phyloP scores from a whole-genome alignment of 2,888 invertebrate genomes.

The Acanthosepion esculentum region DNA sequence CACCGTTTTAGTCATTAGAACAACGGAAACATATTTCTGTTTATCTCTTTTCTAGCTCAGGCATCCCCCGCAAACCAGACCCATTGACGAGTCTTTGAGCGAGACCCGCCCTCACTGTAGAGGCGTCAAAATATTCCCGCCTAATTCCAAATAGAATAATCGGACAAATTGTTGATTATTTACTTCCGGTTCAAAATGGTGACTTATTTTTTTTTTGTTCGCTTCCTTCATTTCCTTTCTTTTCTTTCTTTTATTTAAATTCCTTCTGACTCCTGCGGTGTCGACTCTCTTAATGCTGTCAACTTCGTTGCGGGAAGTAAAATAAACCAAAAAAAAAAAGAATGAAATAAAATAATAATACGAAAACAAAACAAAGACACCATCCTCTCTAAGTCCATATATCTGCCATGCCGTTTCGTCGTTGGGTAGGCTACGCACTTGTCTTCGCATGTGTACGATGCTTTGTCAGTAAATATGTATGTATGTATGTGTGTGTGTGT shows the following conservation, averaged over 20 bases:
- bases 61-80: too few relatives aligned
- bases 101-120: not conserved
- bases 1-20: not conserved
- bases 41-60: too few relatives aligned
- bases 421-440: not conserved
- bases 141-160: not conserved
- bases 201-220: not conserved
- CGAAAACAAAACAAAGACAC: not conserved
- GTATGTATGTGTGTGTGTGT: too few relatives aligned
- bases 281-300: slow-evolving; percentile 7
- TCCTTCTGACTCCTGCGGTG: not conserved
- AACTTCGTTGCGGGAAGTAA: slow-evolving; percentile 2
- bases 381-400: not conserved
- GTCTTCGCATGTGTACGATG: too few relatives aligned
- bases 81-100: not conserved
- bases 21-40: not conserved
- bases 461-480: too few relatives aligned
- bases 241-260: not conserved
- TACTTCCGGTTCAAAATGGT: not conserved
- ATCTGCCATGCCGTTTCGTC: not conserved
- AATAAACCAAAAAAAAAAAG: too few relatives aligned
- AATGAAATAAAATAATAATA: not conserved
- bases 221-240: too few relatives aligned
- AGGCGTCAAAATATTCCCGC: not conserved
- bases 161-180: not conserved